These are phyloP conservation scores for Athalia circularis DNA, from an alignment of 2,888 invertebrate species.

Conservation along the genomic window DNA sequence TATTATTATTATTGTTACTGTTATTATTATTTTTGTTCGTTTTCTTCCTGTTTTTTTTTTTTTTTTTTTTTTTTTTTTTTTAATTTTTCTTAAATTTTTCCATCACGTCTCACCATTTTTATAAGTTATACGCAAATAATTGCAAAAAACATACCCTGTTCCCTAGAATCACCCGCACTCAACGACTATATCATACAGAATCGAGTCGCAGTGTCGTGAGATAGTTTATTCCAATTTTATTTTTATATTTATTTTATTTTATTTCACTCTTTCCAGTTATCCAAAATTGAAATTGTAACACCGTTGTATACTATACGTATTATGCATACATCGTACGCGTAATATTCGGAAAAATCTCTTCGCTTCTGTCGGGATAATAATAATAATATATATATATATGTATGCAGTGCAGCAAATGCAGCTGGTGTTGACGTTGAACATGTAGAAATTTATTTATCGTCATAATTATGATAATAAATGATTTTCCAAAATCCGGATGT, in stretches of 20 bases:
- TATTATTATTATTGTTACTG: conserved; percentile 41
- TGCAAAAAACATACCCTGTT: conserved; percentile 95
- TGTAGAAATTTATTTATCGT: conserved; percentile 10
- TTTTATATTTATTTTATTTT: conserved; percentile 45
- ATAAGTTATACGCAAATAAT: conserved; percentile 84
- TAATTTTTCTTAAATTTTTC: conserved; percentile 2
- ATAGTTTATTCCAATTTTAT: conserved; percentile 65
- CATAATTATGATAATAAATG: too few species aligned
- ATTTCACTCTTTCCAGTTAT: too few species aligned
- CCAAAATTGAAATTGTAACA: conserved; percentile 54
- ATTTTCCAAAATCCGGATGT: too few species aligned
- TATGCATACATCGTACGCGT: conserved; percentile 51
- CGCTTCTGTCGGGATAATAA: background rate
- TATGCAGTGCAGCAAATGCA: conserved; percentile 33
- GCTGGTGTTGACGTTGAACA: conserved; percentile 28
- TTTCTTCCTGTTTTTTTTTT: conserved; percentile 52
- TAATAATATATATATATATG: background rate
- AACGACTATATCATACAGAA: conserved; percentile 20
- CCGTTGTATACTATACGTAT: conserved; percentile 50
- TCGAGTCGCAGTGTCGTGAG: conserved; percentile 59
- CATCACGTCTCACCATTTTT: conserved; percentile 44
- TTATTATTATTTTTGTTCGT: background rate
- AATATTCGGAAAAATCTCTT: conserved; percentile 55
- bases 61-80: conserved; percentile 53
- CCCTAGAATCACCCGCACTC: conserved; percentile 84